Conservation (phyloP, 2,888 invertebrate genomes). For the Drosophila cyrtoloma region DNA sequence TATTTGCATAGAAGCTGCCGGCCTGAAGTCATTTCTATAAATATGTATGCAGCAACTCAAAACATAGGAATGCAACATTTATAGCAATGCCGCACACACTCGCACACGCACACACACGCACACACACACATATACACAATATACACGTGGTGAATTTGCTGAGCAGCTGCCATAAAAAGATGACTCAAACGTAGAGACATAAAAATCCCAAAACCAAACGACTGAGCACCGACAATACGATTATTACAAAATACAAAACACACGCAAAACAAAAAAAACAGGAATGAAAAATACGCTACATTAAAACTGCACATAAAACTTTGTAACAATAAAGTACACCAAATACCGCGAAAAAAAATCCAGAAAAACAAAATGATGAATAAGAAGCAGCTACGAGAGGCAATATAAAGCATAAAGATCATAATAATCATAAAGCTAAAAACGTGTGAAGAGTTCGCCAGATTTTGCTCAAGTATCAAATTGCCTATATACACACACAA, state of each 20-base stretch:
- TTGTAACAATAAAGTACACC: constrained; percentile 53
- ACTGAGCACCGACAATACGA: constrained; percentile 38
- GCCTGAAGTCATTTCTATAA: constrained; percentile 71
- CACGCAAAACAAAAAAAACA: background rate
- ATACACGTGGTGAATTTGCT: constrained; percentile 45
- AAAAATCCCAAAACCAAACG: constrained; percentile 41
- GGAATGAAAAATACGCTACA: constrained; percentile 26
- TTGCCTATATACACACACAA: constrained; percentile 14
- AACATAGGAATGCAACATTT: constrained; percentile 57
- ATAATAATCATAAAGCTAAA: constrained; percentile 44
- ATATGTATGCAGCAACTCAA: constrained; percentile 43
- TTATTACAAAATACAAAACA: constrained; percentile 48
- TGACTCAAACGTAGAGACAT: constrained; percentile 48
- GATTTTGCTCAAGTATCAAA: constrained; percentile 29
- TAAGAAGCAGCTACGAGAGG: background rate
- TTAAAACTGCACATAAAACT: constrained; percentile 68
- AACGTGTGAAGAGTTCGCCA: constrained; percentile 34
- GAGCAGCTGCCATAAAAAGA: constrained; percentile 54
- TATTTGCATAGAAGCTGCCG: constrained; percentile 10
- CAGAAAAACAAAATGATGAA: constrained; percentile 3
- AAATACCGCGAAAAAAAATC: constrained; percentile 41
- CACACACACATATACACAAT: background rate
- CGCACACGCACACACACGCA: background rate
- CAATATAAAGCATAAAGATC: constrained; percentile 32
- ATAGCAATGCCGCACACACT: constrained; percentile 25